Base-by-base conservation (phyloP, 92 coral and sea anemone genomes). In the Palythoa grandiflora region DNA sequence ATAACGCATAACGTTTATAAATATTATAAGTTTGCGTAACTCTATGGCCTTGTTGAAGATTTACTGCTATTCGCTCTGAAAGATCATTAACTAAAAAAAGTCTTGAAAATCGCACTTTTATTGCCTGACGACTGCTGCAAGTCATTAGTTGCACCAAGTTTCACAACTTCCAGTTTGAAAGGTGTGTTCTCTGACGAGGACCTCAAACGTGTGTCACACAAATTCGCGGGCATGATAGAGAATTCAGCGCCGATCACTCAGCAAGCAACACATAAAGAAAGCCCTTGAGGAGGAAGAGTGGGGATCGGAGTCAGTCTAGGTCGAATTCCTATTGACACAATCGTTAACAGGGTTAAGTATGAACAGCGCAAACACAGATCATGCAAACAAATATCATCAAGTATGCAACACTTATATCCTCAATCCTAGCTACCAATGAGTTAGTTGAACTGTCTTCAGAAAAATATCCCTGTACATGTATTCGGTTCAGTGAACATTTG, bases 261-360 rank as follows among this genome's bases (percentile, higher is more conserved):
- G 61, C 44, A 78, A 79, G 84, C 68, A 40, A 68, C 20, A 1
- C 2, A 77, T 87, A 7, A 77, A 63, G 87, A n/a, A 79, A 65
- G 1, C 84, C 76, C 85, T 87, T 16, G 71, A 77, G 28, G 63
- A 77, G 17, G 85, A 77, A 28, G 20, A 36, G 77, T 77, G 90
- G 89, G 85, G 89, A 9, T 40, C 36, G 78, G 71, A 87, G 11
- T 28, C 28, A 7, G 77, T 12, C 47, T 87, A 15, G 28, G 47
- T 70, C 71, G 72, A 44, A 77, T 63, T 20, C 50, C 89, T 7
- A 2, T 87, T 44, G 75, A 87, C 90, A 87, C 90, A 11, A 61
- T 87, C 9, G 77, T 87, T 36, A 87, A 87, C 71, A 48, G 84
- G 0, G 20, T 87, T 6, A 87, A 87, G 7, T 77, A 87, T n/a